Evolutionary conservation across 1,140 invertebrate genomes (phyloP), one percentile per base, ranked within the genome.

Genomic region (Drosophila repletoides): DNA sequence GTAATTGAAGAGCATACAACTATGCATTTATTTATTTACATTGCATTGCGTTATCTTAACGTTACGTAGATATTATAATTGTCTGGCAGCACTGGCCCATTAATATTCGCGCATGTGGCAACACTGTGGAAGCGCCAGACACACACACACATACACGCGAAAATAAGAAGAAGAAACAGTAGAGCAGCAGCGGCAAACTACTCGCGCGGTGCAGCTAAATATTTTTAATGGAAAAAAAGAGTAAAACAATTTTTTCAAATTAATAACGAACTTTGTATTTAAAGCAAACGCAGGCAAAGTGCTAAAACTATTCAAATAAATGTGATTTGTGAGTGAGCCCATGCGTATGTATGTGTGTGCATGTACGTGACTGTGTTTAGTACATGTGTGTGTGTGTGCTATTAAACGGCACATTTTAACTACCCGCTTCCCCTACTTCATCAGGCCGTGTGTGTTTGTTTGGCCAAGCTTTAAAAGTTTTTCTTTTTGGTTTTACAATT

Each of bases 121-220:
- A 84, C 79, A 48, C 79, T 53, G 26, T 48, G 9, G 52, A 38
- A 45, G 28, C 43, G 63, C 43, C 45, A 48, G 52, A 58, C 53
- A 81, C 63, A 71, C 53, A 77, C 61, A 65, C 64, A 60, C 58
- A 79, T 56, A 49, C 53, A 73, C 71, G 75, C 79, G 80, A 83
- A 83, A 52, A 65, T 43, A 79, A 53, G 70, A 81, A 81, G 72
- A 58, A 65, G 66, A 55, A 52, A 48, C 10, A 46, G 43, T 72
- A 74, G 74, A 81, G 77, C 43, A 83, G 74, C 71, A 84, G 79
- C 79, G 80, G 79, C 80, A 75, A 86, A 79, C 61, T 79, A 79
- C 64, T 68, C 49, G 59, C 66, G 63, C 65, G 77, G 75, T 76
- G 51, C 60, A 77, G 22, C 55, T 45, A 52, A 80, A 66, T 58